A percentile compares a stretch with the other conserved stretches of the same genome.
Conservation (phyloP, 2,113 vertebrate genomes). For the Bufo bufo region DNA sequence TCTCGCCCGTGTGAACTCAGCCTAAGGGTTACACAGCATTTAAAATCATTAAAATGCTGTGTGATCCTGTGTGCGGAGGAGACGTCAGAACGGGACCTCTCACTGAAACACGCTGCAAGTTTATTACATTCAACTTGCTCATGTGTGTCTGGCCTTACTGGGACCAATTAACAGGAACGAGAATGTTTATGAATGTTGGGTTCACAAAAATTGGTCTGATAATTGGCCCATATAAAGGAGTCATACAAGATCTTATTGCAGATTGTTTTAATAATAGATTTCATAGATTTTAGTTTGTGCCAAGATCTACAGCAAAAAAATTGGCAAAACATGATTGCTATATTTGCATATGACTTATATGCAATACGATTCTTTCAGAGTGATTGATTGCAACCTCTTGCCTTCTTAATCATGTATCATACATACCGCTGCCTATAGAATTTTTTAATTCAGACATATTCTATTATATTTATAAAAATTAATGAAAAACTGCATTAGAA, state of each 20-base stretch:
- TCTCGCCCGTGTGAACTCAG: too few relatives aligned
- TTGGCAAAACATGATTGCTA: not conserved
- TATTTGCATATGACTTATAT: not conserved
- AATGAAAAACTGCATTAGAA: not conserved
- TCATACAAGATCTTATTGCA: not conserved
- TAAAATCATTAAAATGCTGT: too few relatives aligned
- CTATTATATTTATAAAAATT: not conserved
- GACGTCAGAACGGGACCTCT: too few relatives aligned
- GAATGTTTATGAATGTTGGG: too few relatives aligned
- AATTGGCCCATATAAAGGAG: not conserved
- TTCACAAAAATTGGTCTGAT: too few relatives aligned
- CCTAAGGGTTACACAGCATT: too few relatives aligned
- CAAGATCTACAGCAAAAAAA: not conserved
- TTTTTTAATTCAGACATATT: not conserved
- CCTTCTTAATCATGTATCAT: not conserved
- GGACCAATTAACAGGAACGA: too few relatives aligned
- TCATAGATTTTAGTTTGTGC: not conserved
- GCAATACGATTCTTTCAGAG: not conserved
- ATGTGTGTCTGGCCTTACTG: too few relatives aligned
- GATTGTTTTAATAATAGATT: not conserved
- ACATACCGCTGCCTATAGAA: not conserved
- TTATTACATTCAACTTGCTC: too few relatives aligned
- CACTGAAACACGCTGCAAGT: too few relatives aligned
- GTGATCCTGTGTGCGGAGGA: too few relatives aligned
- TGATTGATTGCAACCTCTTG: not conserved